Base-by-base conservation (phyloP, 2,888 invertebrate genomes). In the Coelinius sp. region DNA sequence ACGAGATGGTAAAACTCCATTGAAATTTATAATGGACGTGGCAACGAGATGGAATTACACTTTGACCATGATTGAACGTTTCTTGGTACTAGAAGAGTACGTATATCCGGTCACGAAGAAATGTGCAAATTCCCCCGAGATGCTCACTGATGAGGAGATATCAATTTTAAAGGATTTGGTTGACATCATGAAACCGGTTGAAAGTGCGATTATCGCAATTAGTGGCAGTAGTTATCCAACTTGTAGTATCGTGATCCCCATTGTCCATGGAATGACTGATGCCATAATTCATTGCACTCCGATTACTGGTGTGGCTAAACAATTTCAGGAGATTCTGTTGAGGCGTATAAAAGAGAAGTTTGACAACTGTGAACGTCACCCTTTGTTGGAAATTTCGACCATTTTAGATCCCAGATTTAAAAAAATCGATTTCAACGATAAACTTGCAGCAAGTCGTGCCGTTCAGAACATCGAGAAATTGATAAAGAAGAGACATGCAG, bases 371-470 rank as follows among this genome's bases (percentile, higher is more conserved):
- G 68, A 68, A 52, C 38, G 31, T 10, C 65, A 68, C 7, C 20
- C 10, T 4, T 25, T 71, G 24, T 27, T 71, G 44, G 68, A 63
- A 3, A 24, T 62, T 8, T 64, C 68, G 17, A 74, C 71, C 2
- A 44, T 71, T 8, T 25, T 71, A 56, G 71, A 74, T 65, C 74
- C 74, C 10, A 46, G 66, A 24, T 74, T 65, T 25, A 74, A 74
- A 52, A 74, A 68, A 27, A 35, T 71, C 24, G 59, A 64, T 24
- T 71, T 71, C 52, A 52, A 25, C 8, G 27, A 35, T n/a, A 10
- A 41, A 49, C 24, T 70, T 35, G 68, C 70, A 24, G 64, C 63
- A 25, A 22, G 63, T 22, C 59, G 31, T 44, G 64, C 44, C 53
- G 44, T 31, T 12, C 1, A 70, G 17, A 65, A 56, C 49, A 38